phyloP scores from a whole-genome alignment of 2,113 vertebrate species.

The Ptilorrhoa leucosticta region DNA sequence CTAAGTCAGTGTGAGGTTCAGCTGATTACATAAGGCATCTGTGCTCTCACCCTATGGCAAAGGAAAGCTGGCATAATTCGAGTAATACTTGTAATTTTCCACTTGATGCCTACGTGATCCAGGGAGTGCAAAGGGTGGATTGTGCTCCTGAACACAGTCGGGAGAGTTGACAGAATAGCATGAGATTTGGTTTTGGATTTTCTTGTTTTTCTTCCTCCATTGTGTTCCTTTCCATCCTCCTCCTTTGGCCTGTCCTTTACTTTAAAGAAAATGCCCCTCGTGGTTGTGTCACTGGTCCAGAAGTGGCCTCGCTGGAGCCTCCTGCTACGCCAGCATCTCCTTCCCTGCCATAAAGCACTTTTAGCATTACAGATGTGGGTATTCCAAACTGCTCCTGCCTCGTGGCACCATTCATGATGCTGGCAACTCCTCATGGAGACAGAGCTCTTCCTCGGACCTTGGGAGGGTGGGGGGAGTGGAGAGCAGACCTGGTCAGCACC shows the following conservation, averaged over 20 bases:
- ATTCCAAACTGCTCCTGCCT: slow-evolving; percentile 49
- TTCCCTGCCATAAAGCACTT: slow-evolving; percentile 16
- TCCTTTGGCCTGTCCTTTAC: slow-evolving; percentile 8
- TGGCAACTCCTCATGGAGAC: slow-evolving; percentile 48
- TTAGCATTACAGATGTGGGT: slow-evolving; percentile 65
- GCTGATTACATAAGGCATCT: slow-evolving; percentile 30
- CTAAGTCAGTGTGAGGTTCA: not conserved
- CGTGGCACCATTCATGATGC: slow-evolving; percentile 63
- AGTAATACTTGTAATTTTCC: slow-evolving; percentile 26
- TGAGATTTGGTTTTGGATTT: not conserved
- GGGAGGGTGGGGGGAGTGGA: not conserved
- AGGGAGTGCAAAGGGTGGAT: not conserved
- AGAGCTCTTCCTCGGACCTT: not conserved
- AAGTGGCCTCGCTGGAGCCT: slow-evolving; percentile 16
- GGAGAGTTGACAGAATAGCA: not conserved
- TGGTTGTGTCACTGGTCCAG: slow-evolving; percentile 10
- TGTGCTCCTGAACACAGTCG: not conserved
- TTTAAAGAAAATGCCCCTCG: not conserved
- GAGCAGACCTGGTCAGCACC: not conserved
- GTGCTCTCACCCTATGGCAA: slow-evolving; percentile 12
- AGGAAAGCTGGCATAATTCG: slow-evolving; percentile 10
- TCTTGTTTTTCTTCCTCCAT: not conserved
- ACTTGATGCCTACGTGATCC: not conserved
- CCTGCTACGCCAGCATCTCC: not conserved
- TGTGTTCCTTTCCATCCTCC: slow-evolving; percentile 46